Percentiles rank a stretch among this genome's conserved stretches.
Evolutionary conservation across 2,888 invertebrate species (phyloP).

Genomic region (Rosalia funebris): DNA sequence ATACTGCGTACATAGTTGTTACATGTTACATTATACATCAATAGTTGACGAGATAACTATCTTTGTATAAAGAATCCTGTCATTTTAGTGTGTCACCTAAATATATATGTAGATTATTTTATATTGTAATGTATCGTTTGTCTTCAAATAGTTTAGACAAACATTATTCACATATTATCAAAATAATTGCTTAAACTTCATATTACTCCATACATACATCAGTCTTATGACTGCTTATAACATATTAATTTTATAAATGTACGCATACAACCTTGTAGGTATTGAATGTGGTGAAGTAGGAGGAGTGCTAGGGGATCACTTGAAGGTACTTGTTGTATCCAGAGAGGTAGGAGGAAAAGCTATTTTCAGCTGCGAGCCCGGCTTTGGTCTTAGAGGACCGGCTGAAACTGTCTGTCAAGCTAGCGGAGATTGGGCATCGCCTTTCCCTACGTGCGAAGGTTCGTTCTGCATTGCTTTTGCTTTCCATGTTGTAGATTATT

Average conservation of each 20-base stretch:
- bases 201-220: too few relatives aligned
- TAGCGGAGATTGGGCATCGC: slow-evolving; percentile 82
- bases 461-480: slow-evolving; percentile 43
- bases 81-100: too few relatives aligned
- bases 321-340: slow-evolving; percentile 78
- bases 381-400: slow-evolving; percentile 80
- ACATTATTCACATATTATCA: too few relatives aligned
- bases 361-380: slow-evolving; percentile 81
- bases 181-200: too few relatives aligned
- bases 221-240: neutral
- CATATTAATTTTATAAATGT: neutral
- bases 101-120: too few relatives aligned
- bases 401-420: slow-evolving; percentile 80
- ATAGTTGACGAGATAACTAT: too few relatives aligned
- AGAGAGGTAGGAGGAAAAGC: slow-evolving; percentile 84
- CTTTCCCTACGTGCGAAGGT: slow-evolving; percentile 82
- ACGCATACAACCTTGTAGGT: slow-evolving; percentile 63
- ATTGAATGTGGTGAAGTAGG: slow-evolving; percentile 84
- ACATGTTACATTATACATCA: too few relatives aligned
- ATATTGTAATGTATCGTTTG: too few relatives aligned
- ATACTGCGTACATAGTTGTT: too few relatives aligned
- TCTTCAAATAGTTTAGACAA: too few relatives aligned
- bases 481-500: slow-evolving; percentile 10
- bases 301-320: slow-evolving; percentile 67
- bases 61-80: too few relatives aligned